Percentiles rank a stretch among this genome's conserved stretches.
phyloP scores from a whole-genome alignment of 2,113 vertebrate species.

The Petroica traversi region DNA sequence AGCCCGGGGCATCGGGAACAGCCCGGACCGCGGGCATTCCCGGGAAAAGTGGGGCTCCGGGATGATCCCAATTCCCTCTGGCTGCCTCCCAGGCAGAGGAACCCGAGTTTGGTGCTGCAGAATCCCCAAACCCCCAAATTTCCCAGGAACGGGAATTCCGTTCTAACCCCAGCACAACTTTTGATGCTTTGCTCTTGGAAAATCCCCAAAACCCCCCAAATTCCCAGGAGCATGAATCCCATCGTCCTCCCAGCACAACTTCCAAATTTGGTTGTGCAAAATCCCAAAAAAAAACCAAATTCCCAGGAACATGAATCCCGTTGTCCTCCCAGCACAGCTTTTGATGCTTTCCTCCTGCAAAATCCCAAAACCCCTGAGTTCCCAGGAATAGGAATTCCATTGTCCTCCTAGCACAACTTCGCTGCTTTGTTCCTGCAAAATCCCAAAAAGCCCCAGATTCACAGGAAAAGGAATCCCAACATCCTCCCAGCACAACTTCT shows the following conservation, averaged over 20 bases:
- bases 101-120: not conserved
- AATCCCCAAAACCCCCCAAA: not conserved
- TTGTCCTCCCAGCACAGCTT: accelerated
- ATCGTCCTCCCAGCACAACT: not conserved
- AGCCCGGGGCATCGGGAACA: accelerated
- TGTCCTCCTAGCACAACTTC: not conserved
- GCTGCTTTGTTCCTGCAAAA: not conserved
- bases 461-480: accelerated
- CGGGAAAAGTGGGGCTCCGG: not conserved
- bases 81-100: not conserved
- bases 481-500: accelerated
- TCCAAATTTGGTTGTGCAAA: too few species aligned
- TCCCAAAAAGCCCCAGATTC: not conserved
- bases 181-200: not conserved
- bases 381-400: not conserved
- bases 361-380: too few species aligned
- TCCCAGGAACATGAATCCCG: not conserved
- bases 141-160: accelerated
- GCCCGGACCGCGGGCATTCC: accelerated
- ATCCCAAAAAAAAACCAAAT: not conserved
- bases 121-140: not conserved
- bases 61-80: too few species aligned
- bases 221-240: not conserved
- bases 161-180: accelerated
- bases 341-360: not conserved